Evolutionary conservation across 2,113 vertebrate genomes (phyloP), one percentile per base, ranked within the genome.

Genomic region (Heteronetta atricapilla): DNA sequence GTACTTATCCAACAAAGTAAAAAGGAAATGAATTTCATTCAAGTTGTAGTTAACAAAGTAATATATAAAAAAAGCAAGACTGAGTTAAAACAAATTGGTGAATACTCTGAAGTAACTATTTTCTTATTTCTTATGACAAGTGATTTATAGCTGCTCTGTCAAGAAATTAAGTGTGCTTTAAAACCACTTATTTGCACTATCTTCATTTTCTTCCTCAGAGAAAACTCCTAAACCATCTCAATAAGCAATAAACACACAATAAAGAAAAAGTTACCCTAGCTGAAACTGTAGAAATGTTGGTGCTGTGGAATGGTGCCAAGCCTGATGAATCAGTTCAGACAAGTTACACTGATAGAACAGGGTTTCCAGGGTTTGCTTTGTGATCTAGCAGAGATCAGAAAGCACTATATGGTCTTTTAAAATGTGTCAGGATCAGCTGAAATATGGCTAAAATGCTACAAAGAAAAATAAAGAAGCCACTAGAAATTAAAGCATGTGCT

Each of bases 311-410:
- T 79, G 14, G 28, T 86, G 58, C 69, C 69, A 76, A 16, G 58
- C 8, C 28, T 66, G 62, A 64, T 84, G 50, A 84, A 88, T 82
- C 48, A 58, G 56, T 88, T 90, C 44, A 76, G 68, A 90, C 12
- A 73, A 78, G 21, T 21, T 8, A 1, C 17, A 44, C 0, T 82
- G 86, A 93, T 55, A 90, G 53, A 90, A 81, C 26, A 88, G 22
- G n/a, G 23, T 60, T 69, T 83, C 29, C 62, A 80, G 58, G 21
- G 11, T 86, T 82, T 92, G 4, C 38, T 91, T 79, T 95, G 53
- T 62, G 44, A 93, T 75, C 86, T 86, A 88, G 42, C 48, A 53
- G 69, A 92, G 66, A 94, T 90, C 80, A 96, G 48, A 94, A 94
- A 23, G 75, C 21, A 59, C 9, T 89, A 18, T 64, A 69, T 8